phyloP scores from a whole-genome alignment of 1,140 invertebrate species.

The Musca vetustissima region DNA sequence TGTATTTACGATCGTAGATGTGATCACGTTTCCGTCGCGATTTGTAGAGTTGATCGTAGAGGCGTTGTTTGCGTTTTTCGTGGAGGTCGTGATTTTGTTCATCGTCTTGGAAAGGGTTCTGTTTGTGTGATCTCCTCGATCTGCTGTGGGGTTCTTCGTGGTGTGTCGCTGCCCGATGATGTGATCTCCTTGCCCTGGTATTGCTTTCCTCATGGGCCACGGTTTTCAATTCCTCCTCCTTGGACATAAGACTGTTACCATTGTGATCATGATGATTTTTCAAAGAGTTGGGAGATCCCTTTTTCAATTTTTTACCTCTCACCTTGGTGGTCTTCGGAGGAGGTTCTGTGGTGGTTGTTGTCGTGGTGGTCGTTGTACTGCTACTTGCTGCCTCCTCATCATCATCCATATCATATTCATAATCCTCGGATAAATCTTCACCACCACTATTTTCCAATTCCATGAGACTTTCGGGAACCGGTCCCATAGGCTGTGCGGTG shows the following conservation, averaged over 20 bases:
- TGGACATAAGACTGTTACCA: background rate
- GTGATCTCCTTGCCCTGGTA: background rate
- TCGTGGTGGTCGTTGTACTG: background rate
- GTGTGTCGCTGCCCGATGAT: background rate
- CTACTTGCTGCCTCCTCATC: background rate
- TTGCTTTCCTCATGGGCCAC: background rate
- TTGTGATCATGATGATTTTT: background rate
- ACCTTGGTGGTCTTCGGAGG: background rate
- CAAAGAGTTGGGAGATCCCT: conserved; percentile 30
- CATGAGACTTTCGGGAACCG: conserved; percentile 15
- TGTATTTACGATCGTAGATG: conserved; percentile 70
- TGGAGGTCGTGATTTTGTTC: background rate
- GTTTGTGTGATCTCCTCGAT: too few species aligned
- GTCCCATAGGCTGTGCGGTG: too few species aligned
- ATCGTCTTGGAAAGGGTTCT: too few species aligned
- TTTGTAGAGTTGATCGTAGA: conserved; percentile 48
- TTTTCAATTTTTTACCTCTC: conserved; percentile 44
- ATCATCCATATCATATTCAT: background rate
- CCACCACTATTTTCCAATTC: conserved; percentile 53
- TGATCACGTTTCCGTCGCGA: conserved; percentile 61
- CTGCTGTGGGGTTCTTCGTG: too few species aligned
- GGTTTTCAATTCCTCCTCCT: background rate
- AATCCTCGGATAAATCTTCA: conserved; percentile 47
- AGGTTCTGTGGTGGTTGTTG: background rate
- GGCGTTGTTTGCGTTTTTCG: conserved; percentile 29